A percentile compares a stretch with the other conserved stretches of the same genome.
These are phyloP conservation scores for Boulengeromyrus knoepffleri DNA, from an alignment of 2,113 vertebrate genomes.

Conservation along the genomic window DNA sequence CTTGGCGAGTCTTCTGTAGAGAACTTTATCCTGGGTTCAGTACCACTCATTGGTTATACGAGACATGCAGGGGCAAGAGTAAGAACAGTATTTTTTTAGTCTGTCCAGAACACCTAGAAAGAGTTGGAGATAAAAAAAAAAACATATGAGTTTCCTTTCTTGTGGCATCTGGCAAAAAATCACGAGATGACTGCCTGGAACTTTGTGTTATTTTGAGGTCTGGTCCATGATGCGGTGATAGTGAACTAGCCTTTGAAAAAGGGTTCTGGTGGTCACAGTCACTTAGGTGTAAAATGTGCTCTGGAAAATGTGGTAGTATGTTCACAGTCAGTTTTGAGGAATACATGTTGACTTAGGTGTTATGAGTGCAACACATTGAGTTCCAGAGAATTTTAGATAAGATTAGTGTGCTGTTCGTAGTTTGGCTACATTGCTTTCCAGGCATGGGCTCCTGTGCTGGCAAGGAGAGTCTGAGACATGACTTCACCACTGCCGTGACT, in stretches of 20 bases:
- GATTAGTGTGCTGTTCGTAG: neutral
- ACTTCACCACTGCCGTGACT: conserved; percentile 8
- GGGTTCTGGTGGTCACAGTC: neutral
- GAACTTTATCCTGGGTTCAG: neutral
- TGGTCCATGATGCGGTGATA: neutral
- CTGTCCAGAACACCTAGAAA: neutral
- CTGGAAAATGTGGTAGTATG: neutral
- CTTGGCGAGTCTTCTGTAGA: neutral
- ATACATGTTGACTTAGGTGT: neutral
- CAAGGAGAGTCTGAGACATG: neutral
- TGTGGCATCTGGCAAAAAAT: neutral
- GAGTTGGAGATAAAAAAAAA: neutral
- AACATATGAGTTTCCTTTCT: neutral
- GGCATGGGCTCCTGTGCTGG: neutral
- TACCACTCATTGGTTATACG: neutral
- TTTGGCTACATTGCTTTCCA: neutral
- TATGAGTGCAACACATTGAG: neutral
- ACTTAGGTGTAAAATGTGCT: neutral
- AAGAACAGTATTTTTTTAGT: neutral
- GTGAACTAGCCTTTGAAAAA: neutral
- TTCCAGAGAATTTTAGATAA: neutral
- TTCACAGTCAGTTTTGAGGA: neutral
- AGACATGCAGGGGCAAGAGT: neutral
- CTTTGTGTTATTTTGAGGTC: neutral
- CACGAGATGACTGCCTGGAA: neutral